These are phyloP conservation scores for Leptopilina drosophilae DNA, from an alignment of 2,888 invertebrate species.

Conservation along the genomic window DNA sequence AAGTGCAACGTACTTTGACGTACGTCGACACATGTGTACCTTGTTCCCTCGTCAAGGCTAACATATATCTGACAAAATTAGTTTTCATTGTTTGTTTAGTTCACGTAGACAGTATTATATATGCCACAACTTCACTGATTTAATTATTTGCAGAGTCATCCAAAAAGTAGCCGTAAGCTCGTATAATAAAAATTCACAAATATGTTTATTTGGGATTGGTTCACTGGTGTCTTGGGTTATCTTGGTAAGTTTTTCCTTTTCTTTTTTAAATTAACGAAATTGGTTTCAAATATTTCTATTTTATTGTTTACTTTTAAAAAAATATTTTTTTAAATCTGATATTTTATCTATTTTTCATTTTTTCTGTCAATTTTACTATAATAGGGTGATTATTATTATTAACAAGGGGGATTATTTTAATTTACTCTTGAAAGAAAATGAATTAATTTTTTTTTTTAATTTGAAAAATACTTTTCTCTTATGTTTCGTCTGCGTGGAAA, in stretches of 20 bases:
- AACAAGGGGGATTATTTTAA: too few species aligned
- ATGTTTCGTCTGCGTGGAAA: background rate
- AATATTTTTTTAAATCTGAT: too few species aligned
- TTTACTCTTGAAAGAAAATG: too few species aligned
- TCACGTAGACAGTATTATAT: conserved; percentile 40
- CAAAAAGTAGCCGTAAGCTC: conserved; percentile 55
- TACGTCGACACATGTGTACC: conserved; percentile 44
- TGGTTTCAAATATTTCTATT: too few species aligned
- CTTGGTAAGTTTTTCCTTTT: conserved; percentile 85
- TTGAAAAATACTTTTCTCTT: background rate
- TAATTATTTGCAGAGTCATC: conserved; percentile 75
- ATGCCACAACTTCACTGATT: conserved; percentile 42
- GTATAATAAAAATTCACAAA: conserved; percentile 58
- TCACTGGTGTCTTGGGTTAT: conserved; percentile 95
- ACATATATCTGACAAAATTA: conserved; percentile 17
- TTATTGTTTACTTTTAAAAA: too few species aligned
- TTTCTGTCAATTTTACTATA: background rate
- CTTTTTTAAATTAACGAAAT: background rate
- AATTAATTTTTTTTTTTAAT: background rate
- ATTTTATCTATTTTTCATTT: too few species aligned
- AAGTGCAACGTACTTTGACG: conserved; percentile 48
- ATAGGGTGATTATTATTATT: too few species aligned
- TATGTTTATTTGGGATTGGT: conserved; percentile 98
- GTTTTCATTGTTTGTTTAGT: conserved; percentile 38
- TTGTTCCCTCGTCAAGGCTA: conserved; percentile 48